phyloP scores from a whole-genome alignment of 2,113 vertebrate genomes.

The Mastomys coucha region DNA sequence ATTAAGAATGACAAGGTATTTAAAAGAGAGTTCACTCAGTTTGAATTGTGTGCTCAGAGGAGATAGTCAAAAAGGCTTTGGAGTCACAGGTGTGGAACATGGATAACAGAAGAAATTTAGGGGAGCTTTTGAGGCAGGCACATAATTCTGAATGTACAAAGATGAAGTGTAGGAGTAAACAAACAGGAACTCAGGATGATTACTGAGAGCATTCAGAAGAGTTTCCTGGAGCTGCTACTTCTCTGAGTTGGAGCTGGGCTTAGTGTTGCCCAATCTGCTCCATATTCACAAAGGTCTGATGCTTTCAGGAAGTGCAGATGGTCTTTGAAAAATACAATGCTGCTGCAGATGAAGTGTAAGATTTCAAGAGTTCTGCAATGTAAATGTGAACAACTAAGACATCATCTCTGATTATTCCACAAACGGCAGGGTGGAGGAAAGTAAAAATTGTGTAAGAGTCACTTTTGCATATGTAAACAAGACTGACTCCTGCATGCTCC shows the following conservation, averaged over 20 bases:
- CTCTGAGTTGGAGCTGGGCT: neutral
- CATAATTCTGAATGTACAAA: neutral
- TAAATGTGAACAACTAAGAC: neutral
- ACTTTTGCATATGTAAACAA: neutral
- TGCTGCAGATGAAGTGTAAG: constrained; percentile 30
- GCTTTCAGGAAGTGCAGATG: neutral
- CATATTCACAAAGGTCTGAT: neutral
- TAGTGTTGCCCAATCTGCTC: neutral
- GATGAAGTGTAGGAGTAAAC: neutral
- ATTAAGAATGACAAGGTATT: neutral
- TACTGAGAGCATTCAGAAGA: neutral
- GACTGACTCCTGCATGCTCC: neutral
- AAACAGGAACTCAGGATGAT: neutral
- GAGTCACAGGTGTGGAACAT: neutral
- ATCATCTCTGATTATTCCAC: neutral
- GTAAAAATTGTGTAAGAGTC: neutral
- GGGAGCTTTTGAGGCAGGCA: neutral
- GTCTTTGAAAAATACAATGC: neutral
- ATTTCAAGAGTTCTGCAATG: neutral
- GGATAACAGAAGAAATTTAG: neutral
- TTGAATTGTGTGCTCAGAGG: neutral
- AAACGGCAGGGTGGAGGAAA: neutral
- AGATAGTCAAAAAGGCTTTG: neutral
- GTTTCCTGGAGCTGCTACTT: constrained; percentile 9
- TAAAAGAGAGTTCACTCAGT: neutral